Base-by-base conservation (phyloP, 2,888 invertebrate genomes). In the Junonia oenone region DNA sequence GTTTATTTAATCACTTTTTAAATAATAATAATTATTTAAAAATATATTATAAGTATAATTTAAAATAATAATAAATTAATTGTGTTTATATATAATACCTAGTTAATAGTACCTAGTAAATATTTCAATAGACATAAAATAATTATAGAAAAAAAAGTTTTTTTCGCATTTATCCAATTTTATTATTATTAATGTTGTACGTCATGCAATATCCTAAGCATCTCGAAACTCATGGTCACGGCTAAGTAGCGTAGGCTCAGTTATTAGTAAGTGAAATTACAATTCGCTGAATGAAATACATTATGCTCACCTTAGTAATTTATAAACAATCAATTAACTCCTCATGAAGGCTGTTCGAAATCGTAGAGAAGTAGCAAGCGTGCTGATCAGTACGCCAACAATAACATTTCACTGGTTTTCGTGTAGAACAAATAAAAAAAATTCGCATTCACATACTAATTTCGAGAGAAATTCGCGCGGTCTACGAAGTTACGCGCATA, bases 371-470 rank as follows among this genome's bases (percentile, higher is more conserved):
- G 73, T 68, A 62, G 72, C 22, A 68, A 68, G 63, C 66, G 69
- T 68, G 71, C 67, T 66, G 71, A 76, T 87, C 75, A 87, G 67
- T 69, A 67, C 73, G 71, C 72, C 71, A 76, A 80, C 73, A 76
- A 68, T 70, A 73, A 78, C 90, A 90, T 88, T 87, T 89, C 89
- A 89, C 88, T 82, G 68, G 75, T 78, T 79, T 79, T 80, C 76
- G 77, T 79, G 73, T 69, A 75, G 69, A 75, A 76, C 77, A 75
- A 78, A 76, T 74, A 78, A 78, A 76, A 43, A 43, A 81, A 73
- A 74, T 74, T 78, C 76, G 79, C 78, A 85, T 84, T 85, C 90
- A 87, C 89, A 88, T 89, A 83, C 80, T 86, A 84, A 81, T 81
- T 79, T 73, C 74, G 74, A 81, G 79, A 81, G 83, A 84, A 84